Base-by-base conservation (phyloP, 2,888 invertebrate species). In the Holacanthella duospinosa region DNA sequence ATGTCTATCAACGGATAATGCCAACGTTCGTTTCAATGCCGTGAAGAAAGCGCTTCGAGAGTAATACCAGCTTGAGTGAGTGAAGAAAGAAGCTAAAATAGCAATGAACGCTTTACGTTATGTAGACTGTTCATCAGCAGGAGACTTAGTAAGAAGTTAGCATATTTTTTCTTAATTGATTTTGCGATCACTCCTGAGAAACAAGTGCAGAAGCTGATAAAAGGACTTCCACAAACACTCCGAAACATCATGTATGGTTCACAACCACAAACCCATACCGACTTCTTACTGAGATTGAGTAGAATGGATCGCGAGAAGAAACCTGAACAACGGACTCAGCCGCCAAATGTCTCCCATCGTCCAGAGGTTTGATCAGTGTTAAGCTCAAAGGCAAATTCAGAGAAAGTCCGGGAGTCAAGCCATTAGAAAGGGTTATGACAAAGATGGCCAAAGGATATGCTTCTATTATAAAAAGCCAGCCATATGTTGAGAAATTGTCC, bases 291-390 rank as follows among this genome's bases (percentile, higher is more conserved):
- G 21, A 9, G 48, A 16, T 21, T 48, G 12, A 9, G 48, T n/a
- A 48, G n/a, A 21, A 48, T 48, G 48, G 48, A 48, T 48, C 48
- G 48, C n/a, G 16, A 48, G 21, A 48, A 48, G 48, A 21, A 48
- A n/a, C 21, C 48, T 4, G 21, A 48, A 21, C 48, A 9, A 4
- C 12, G 16, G 48, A n/a, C n/a, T n/a, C n/a, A n/a, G n/a, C n/a
- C n/a, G n/a, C n/a, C n/a, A n/a, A n/a, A n/a, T n/a, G n/a, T n/a
- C n/a, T n/a, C n/a, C n/a, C n/a, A n/a, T n/a, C n/a, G n/a, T n/a
- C n/a, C n/a, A n/a, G n/a, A n/a, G n/a, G n/a, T n/a, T n/a, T n/a
- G n/a, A n/a, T n/a, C n/a, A n/a, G n/a, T n/a, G n/a, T n/a, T n/a
- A n/a, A n/a, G n/a, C n/a, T n/a, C n/a, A n/a, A n/a, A n/a, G n/a